Conservation (phyloP, 2,113 vertebrate species). For the Gorilla gorilla region DNA sequence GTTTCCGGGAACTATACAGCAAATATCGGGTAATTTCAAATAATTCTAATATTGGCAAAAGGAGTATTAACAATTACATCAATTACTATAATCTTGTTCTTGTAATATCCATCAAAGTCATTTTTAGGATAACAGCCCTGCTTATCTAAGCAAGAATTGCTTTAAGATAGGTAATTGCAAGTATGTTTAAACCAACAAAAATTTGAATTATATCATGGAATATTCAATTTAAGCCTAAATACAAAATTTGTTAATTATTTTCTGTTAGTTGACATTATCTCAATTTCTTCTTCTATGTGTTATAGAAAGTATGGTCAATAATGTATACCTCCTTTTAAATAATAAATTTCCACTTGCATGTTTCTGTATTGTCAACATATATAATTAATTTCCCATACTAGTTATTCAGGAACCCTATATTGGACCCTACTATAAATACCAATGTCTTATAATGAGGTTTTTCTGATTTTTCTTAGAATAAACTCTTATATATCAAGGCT, state of each 20-base stretch:
- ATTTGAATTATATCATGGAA: not conserved
- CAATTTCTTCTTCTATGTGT: not conserved
- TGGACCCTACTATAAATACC: not conserved
- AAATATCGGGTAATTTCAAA: not conserved
- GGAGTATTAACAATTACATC: not conserved
- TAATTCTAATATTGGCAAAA: not conserved
- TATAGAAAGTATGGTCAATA: not conserved
- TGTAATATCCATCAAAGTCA: not conserved
- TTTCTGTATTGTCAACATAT: not conserved
- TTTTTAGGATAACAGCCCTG: not conserved
- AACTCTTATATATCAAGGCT: not conserved
- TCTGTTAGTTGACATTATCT: not conserved
- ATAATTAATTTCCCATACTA: not conserved
- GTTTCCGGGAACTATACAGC: not conserved
- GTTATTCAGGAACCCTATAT: not conserved
- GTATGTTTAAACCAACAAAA: not conserved
- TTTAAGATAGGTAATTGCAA: not conserved
- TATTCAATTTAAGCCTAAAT: not conserved
- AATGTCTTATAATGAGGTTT: not conserved
- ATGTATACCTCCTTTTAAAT: not conserved
- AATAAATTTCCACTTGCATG: not conserved
- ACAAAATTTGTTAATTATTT: not conserved
- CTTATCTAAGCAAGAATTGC: not conserved
- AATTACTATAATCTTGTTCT: not conserved
- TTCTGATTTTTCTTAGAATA: not conserved